Evolutionary conservation across 2,797 vertebrate species (phyloP), one percentile per base, ranked within the genome.

Genomic region (Phataginus tetradactyla): DNA sequence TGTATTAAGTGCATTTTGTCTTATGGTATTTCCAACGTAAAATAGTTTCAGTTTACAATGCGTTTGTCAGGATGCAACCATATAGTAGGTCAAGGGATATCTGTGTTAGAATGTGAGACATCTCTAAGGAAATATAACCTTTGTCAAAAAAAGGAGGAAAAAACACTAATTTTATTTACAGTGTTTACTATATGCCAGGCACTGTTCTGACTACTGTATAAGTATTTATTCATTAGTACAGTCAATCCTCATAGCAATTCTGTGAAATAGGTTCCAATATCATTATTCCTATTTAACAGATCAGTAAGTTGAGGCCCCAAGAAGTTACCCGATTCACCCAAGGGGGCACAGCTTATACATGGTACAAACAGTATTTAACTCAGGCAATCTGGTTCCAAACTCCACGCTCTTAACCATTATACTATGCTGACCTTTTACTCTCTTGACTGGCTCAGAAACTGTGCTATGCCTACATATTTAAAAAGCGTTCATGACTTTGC

Each of bases 91-190:
- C 45, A 75, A 75, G 45, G 32, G 51, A 75, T 17, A 42, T 75
- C 72, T 51, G 17, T 63, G 39, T 94, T 66, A 92, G 21, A 64
- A 80, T 8, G 80, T 27, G 75, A 20, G 23, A 61, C 5, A 78
- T 55, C n/a, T 90, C 37, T 45, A 88, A 49, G 37, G 34, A 85
- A 85, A 88, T 75, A 39, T 77, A 95, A 61, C 12, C 49, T 91
- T 95, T 90, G 23, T 89, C 57, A 74, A 32, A 71, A 45, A 87
- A 34, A 84, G 34, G 27, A 90, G 34, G 14, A 66, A 74, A 63
- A 81, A 91, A 78, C 32, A 57, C 42, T 49, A 49, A 87, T 91
- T 85, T 86, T 69, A 78, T 84, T 85, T 75, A 80, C 55, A 49
- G 1, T 59, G 27, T 37, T 92, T 79, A 39, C 14, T 45, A 81